Evolutionary conservation across 2,797 vertebrate genomes (phyloP), one percentile per base, ranked within the genome.

Genomic region (Urophycis tenuis): DNA sequence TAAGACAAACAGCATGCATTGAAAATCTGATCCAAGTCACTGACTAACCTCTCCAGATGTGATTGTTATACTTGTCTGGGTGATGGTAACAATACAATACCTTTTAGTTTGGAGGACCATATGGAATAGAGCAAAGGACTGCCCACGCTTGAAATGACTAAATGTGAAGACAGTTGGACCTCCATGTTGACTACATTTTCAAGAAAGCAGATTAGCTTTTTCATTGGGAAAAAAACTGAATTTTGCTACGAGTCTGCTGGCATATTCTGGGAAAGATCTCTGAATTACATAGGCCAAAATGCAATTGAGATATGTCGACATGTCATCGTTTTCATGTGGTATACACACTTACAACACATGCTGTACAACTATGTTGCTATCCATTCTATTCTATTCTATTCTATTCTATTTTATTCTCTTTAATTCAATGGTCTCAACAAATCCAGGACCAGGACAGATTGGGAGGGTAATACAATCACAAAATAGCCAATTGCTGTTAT

Each of bases 1-100:
- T 90, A 88, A 89, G 84, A 80, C 60, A 82, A 82, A 84, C 79
- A 82, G 25, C 75, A 74, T 36, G n/a, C 10, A 3, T 74, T 78
- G 76, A 79, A 75, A 83, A 83, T 81, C 80, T 74, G 14, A 81
- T 12, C 64, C 30, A 49, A 33, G 69, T 33, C 32, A 33, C 69
- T 33, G 19, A 33, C 69, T 7, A 32, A 31, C 72, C 76, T 67
- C 7, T 73, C 45, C 74, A 78, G 72, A 77, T 35, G 74, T 69
- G 83, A 83, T 80, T 76, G 74, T 29, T 77, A 77, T 81, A 25
- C 53, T 76, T 75, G 36, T 79, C 80, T 81, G 74, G 75, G 31
- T 19, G 53, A 60, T 25, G 53, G 25, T n/a, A 67, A 67, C 60
- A 10, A 60, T 1, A 67, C 25, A 29, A 29, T 25, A 67, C 14